These are phyloP conservation scores for Leucopsar rothschildi DNA, from an alignment of 2,113 vertebrate species.

Conservation along the genomic window DNA sequence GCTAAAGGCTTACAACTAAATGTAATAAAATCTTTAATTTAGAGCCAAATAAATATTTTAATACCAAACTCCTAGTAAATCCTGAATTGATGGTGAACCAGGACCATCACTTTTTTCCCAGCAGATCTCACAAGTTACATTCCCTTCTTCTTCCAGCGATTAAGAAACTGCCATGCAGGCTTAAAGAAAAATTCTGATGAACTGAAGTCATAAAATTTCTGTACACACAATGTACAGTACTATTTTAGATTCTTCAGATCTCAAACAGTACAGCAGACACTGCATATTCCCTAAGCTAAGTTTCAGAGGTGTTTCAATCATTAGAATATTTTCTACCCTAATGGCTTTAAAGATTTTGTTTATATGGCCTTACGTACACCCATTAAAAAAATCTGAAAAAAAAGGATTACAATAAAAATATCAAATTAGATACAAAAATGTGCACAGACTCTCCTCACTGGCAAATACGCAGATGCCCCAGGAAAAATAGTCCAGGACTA, in stretches of 20 bases:
- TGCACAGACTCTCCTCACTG: background rate
- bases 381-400: background rate
- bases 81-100: background rate
- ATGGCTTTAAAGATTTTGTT: background rate
- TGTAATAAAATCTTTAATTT: background rate
- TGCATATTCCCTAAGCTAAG: background rate
- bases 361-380: background rate
- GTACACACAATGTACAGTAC: background rate
- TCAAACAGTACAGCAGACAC: background rate
- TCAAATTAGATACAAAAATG: background rate
- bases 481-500: background rate
- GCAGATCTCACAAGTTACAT: background rate
- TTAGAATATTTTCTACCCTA: background rate
- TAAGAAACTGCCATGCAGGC: background rate
- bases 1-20: background rate
- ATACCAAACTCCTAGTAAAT: background rate
- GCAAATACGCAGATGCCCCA: background rate
- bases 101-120: background rate
- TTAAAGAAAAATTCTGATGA: background rate
- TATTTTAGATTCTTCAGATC: background rate
- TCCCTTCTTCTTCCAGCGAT: background rate
- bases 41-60: conserved; percentile 7
- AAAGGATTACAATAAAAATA: background rate
- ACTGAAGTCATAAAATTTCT: background rate
- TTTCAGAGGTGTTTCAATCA: background rate